Base-by-base conservation (phyloP, 2,888 invertebrate genomes). In the Dicranocentrus wangi region DNA sequence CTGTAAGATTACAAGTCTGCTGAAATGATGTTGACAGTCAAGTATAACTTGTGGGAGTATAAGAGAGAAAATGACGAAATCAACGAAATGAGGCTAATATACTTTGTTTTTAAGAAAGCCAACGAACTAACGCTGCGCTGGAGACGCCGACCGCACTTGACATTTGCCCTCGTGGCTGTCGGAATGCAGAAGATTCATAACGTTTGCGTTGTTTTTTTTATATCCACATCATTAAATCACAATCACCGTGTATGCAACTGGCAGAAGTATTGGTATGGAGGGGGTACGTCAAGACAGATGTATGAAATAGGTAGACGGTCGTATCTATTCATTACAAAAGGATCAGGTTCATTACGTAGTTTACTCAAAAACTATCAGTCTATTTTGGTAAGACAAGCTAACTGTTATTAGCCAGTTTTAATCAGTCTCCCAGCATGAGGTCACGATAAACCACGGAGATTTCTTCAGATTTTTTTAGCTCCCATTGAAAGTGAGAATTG, bases 221-320 rank as follows among this genome's bases (percentile, higher is more conserved):
- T n/a, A n/a, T n/a, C n/a, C n/a, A n/a, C n/a, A n/a, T 70, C 60
- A 70, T 70, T 70, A 70, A 70, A 70, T 70, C 58, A 60, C 25
- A 39, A 43, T 70, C 43, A 23, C 25, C 23, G 8, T 42, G n/a
- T n/a, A n/a, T n/a, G n/a, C n/a, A n/a, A n/a, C n/a, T n/a, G n/a
- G n/a, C n/a, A n/a, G n/a, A n/a, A n/a, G n/a, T n/a, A n/a, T n/a
- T n/a, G n/a, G n/a, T n/a, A n/a, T n/a, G n/a, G n/a, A n/a, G n/a
- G n/a, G n/a, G n/a, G n/a, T n/a, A n/a, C n/a, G n/a, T n/a, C n/a
- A n/a, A n/a, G n/a, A n/a, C n/a, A n/a, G n/a, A n/a, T n/a, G n/a
- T n/a, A n/a, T n/a, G n/a, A n/a, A n/a, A n/a, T n/a, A n/a, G n/a
- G n/a, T n/a, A n/a, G n/a, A n/a, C n/a, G n/a, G n/a, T n/a, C n/a